Evolutionary conservation across 2,888 invertebrate species (phyloP).

Genomic region (Drosophila pseudotalamancana): DNA sequence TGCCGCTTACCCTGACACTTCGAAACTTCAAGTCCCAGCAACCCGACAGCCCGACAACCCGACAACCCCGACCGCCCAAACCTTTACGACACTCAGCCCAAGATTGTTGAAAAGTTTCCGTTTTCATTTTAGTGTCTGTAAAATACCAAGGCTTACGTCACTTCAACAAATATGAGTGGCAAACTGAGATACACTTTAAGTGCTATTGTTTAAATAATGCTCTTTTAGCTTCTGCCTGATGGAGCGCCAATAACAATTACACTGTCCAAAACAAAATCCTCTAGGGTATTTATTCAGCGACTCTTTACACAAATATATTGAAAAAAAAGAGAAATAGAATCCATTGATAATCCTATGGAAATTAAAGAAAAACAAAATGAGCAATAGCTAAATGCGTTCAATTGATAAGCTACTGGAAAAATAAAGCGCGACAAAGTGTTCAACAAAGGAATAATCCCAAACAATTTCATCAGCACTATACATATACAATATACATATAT

Average conservation of each 20-base stretch:
- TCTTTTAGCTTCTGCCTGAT: neutral
- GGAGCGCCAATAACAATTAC: neutral
- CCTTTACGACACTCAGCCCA: conserved; percentile 33
- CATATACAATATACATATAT: conserved; percentile 20
- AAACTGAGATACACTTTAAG: conserved; percentile 17
- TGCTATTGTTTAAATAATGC: conserved; percentile 1
- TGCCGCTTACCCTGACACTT: conserved; percentile 27
- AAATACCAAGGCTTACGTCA: conserved; percentile 23
- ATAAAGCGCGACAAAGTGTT: conserved; percentile 19
- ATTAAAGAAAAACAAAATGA: conserved; percentile 56
- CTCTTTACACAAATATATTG: neutral
- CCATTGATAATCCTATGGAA: conserved; percentile 73
- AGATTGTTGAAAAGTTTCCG: conserved; percentile 38
- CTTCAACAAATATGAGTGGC: conserved; percentile 29
- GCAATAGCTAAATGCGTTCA: conserved; percentile 40
- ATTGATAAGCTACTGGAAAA: conserved; percentile 28
- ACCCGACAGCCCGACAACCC: neutral
- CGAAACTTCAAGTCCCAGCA: neutral
- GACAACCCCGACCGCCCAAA: conserved; percentile 12
- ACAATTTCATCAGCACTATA: conserved; percentile 52
- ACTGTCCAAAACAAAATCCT: neutral
- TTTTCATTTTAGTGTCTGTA: conserved; percentile 13
- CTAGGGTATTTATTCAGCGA: conserved; percentile 9
- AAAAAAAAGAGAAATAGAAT: conserved; percentile 63
- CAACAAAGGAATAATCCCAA: conserved; percentile 50